Evolutionary conservation across 1,140 invertebrate genomes (phyloP).

Genomic region (Drosophila grimshawi): DNA sequence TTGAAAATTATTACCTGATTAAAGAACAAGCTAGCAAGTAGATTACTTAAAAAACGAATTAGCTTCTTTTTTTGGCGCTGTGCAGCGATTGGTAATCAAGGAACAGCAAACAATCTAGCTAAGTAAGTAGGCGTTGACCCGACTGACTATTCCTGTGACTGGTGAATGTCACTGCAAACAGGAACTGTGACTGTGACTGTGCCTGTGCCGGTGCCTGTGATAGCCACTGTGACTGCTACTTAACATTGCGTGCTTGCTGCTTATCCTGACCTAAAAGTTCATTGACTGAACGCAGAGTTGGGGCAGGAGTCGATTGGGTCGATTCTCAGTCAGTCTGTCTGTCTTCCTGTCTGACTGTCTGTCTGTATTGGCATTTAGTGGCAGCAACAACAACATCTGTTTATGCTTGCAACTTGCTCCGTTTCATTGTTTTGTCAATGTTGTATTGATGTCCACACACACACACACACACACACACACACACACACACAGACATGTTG

Average conservation of each 20-base stretch:
- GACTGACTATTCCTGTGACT: not conserved
- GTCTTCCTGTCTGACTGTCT: slow-evolving; percentile 27
- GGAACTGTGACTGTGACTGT: slow-evolving; percentile 21
- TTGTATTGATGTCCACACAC: slow-evolving; percentile 64
- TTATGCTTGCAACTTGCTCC: not conserved
- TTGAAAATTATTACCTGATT: too few relatives aligned
- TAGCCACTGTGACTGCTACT: slow-evolving; percentile 6
- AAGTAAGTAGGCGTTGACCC: slow-evolving; percentile 24
- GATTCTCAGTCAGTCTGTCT: slow-evolving; percentile 20
- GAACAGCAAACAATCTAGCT: slow-evolving; percentile 4
- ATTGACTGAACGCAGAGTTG: slow-evolving; percentile 64
- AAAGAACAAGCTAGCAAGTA: too few relatives aligned
- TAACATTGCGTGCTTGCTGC: slow-evolving; percentile 54
- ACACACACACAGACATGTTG: not conserved
- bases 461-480: not conserved
- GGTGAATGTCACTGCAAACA: slow-evolving; percentile 6
- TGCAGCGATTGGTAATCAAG: not conserved
- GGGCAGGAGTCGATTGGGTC: slow-evolving; percentile 33
- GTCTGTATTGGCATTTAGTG: slow-evolving; percentile 64
- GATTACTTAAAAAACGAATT: too few relatives aligned
- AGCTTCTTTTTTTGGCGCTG: not conserved
- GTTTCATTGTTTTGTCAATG: slow-evolving; percentile 75
- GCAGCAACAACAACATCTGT: slow-evolving; percentile 54
- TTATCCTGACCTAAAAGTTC: slow-evolving; percentile 70
- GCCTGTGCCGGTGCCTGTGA: slow-evolving; percentile 3